phyloP scores from a whole-genome alignment of 2,113 vertebrate genomes.

The Lucifuga dentata region DNA sequence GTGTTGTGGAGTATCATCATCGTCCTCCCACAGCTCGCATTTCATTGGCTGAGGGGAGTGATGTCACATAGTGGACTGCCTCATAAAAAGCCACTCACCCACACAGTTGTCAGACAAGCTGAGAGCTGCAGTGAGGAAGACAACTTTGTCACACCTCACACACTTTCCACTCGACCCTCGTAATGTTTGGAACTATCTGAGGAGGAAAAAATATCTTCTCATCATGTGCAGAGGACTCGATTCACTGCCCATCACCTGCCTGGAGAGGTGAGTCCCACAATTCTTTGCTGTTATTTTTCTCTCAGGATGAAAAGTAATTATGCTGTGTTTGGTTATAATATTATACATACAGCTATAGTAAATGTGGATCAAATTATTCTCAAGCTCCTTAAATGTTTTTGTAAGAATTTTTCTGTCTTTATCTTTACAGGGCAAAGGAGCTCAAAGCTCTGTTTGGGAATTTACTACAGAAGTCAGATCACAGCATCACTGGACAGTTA shows the following conservation, averaged over 20 bases:
- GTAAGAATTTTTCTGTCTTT: constrained; percentile 3
- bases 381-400: too few species aligned
- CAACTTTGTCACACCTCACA: background rate
- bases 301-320: background rate
- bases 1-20: constrained; percentile 42
- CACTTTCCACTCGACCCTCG: background rate
- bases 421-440: constrained; percentile 88
- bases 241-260: constrained; percentile 84
- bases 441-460: constrained; percentile 90
- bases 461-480: constrained; percentile 89
- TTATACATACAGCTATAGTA: background rate
- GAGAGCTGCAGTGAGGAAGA: constrained; percentile 27
- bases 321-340: background rate
- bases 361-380: too few species aligned
- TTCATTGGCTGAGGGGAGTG: constrained; percentile 73
- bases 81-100: constrained; percentile 70
- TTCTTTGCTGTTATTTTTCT: background rate
- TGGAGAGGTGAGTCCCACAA: constrained; percentile 87
- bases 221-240: constrained; percentile 89
- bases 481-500: constrained; percentile 57
- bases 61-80: constrained; percentile 64
- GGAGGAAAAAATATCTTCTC: constrained; percentile 35
- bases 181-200: constrained; percentile 34
- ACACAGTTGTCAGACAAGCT: constrained; percentile 47
- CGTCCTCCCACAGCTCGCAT: constrained; percentile 28